Conservation (phyloP, 2,888 invertebrate genomes). For the Pycnomerus fuliginosus region DNA sequence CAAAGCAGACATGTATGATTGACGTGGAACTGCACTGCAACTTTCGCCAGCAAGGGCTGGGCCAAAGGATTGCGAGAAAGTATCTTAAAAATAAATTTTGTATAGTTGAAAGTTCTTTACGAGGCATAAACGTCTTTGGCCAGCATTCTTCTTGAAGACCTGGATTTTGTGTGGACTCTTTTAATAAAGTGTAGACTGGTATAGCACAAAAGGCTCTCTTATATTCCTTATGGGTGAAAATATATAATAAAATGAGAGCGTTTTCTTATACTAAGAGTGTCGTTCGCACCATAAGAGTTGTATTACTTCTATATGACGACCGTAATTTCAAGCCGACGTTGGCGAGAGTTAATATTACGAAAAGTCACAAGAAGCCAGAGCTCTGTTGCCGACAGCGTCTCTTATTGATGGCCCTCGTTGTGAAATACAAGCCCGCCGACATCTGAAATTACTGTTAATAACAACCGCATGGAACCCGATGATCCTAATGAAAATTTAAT, state of each 20-base stretch:
- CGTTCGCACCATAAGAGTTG: slow-evolving; percentile 34
- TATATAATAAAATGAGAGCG: slow-evolving; percentile 28
- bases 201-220: slow-evolving; percentile 9
- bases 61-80: no score
- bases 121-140: slow-evolving; percentile 4
- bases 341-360: slow-evolving; percentile 31
- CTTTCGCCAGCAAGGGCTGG: no score
- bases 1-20: no score
- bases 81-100: no score
- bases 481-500: slow-evolving; percentile 36
- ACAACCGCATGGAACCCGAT: slow-evolving; percentile 29
- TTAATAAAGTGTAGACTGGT: slow-evolving; percentile 16
- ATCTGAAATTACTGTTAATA: slow-evolving; percentile 34
- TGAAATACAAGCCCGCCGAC: slow-evolving; percentile 33
- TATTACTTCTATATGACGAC: slow-evolving; percentile 34
- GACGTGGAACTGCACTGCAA: no score
- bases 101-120: slow-evolving; percentile 9
- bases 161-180: slow-evolving; percentile 6
- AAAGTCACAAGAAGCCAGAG: slow-evolving; percentile 32
- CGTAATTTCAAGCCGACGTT: slow-evolving; percentile 30
- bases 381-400: slow-evolving; percentile 34
- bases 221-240: slow-evolving; percentile 13
- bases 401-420: slow-evolving; percentile 36
- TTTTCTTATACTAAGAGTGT: slow-evolving; percentile 35
- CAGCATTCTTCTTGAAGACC: slow-evolving; percentile 5